Conservation (phyloP, 2,888 invertebrate species). For the Zaprionus obscuricornis region DNA sequence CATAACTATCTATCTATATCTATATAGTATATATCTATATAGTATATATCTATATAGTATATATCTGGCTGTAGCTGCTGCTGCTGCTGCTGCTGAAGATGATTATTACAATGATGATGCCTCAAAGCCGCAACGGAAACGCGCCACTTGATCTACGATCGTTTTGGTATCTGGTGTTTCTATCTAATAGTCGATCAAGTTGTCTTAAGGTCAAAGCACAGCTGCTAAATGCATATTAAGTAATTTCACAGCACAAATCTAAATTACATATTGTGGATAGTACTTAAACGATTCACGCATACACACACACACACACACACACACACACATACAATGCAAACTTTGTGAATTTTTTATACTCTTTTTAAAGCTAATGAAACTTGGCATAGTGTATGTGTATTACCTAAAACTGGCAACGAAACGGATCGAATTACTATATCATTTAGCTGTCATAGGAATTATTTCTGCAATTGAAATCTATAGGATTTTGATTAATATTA, state of each 20-base stretch:
- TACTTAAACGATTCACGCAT: too few relatives aligned
- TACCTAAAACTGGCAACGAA: too few relatives aligned
- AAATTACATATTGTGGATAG: constrained; percentile 25
- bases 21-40: constrained; percentile 18
- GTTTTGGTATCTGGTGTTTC: constrained; percentile 22
- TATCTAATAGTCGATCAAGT: constrained; percentile 28
- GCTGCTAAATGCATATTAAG: constrained; percentile 68
- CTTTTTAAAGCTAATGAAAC: too few relatives aligned
- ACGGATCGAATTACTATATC: too few relatives aligned
- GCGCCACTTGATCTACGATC: constrained; percentile 54
- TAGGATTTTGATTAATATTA: too few relatives aligned
- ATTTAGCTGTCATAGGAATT: too few relatives aligned
- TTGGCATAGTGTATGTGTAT: too few relatives aligned
- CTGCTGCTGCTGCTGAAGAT: constrained; percentile 11
- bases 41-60: constrained; percentile 11
- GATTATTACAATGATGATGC: constrained; percentile 26
- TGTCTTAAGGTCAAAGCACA: constrained; percentile 60
- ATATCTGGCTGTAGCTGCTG: background rate
- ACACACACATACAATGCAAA: constrained; percentile 12
- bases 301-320: background rate
- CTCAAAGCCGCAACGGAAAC: constrained; percentile 65
- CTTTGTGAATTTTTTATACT: too few relatives aligned
- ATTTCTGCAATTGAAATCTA: too few relatives aligned
- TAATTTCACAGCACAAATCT: constrained; percentile 49
- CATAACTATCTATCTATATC: constrained; percentile 49